Conservation (phyloP, 1,140 invertebrate genomes). For the Euschistus heros region DNA sequence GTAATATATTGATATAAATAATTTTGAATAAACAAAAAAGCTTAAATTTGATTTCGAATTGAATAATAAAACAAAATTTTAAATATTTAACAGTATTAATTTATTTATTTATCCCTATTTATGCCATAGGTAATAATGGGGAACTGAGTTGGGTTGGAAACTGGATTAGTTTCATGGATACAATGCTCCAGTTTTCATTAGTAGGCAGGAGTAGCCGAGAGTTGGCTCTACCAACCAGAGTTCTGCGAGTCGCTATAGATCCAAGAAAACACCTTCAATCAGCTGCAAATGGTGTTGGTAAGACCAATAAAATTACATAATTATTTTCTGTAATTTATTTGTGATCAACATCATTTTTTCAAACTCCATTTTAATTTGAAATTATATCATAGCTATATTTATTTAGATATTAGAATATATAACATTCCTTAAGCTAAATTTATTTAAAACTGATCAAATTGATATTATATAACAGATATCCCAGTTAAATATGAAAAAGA, state of each 20-base stretch:
- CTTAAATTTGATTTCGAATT: too few species aligned
- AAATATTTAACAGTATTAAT: too few species aligned
- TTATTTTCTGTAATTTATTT: not conserved
- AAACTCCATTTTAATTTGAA: too few species aligned
- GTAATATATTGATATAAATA: too few species aligned
- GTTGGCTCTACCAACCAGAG: constrained; percentile 76
- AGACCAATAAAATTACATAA: not conserved
- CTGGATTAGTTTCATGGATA: constrained; percentile 90
- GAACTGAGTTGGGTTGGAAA: constrained; percentile 71
- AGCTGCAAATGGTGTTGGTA: not conserved
- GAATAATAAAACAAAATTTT: too few species aligned
- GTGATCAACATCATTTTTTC: too few species aligned
- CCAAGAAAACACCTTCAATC: constrained; percentile 48
- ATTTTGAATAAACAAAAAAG: too few species aligned
- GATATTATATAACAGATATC: constrained; percentile 32
- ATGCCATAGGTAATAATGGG: constrained; percentile 40
- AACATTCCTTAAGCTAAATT: too few species aligned
- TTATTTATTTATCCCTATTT: not conserved
- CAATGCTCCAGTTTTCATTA: constrained; percentile 86
- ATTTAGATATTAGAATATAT: too few species aligned
- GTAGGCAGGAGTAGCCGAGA: constrained; percentile 61
- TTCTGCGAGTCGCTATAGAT: constrained; percentile 72
- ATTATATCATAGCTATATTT: too few species aligned
- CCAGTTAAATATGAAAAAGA: constrained; percentile 62
- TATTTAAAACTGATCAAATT: too few species aligned